Percentiles rank a stretch among this genome's conserved stretches.
phyloP scores from a whole-genome alignment of 2,888 invertebrate species.

The Meghimatium bilineatum region DNA sequence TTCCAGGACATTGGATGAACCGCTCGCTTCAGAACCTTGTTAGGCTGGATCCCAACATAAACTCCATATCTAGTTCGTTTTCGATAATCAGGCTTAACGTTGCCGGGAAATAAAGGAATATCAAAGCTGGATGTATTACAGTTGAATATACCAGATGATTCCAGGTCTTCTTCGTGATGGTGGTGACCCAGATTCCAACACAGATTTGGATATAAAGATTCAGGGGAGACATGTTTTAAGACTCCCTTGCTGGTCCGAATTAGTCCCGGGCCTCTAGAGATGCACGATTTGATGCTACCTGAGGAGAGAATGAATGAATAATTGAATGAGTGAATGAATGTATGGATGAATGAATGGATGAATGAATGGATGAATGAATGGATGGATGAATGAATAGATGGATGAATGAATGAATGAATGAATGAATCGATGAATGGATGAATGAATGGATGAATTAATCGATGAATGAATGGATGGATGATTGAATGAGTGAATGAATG shows the following conservation, averaged over 20 bases:
- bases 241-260: background rate
- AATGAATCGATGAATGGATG: too few relatives aligned
- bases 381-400: too few relatives aligned
- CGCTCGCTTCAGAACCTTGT: background rate
- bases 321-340: background rate
- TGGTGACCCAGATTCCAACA: background rate
- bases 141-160: background rate
- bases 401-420: too few relatives aligned
- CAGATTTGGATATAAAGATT: background rate
- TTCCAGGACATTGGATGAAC: background rate
- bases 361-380: too few relatives aligned
- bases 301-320: background rate
- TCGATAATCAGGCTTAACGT: background rate
- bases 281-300: slow-evolving; percentile 12
- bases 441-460: too few relatives aligned
- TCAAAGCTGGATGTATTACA: background rate
- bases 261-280: background rate
- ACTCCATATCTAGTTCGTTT: background rate
- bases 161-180: background rate
- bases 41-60: background rate
- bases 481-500: too few relatives aligned
- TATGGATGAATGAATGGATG: too few relatives aligned
- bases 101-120: too few relatives aligned
- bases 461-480: too few relatives aligned
- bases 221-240: background rate